Conservation (phyloP, 2,113 vertebrate species). For the Carassius carassius region DNA sequence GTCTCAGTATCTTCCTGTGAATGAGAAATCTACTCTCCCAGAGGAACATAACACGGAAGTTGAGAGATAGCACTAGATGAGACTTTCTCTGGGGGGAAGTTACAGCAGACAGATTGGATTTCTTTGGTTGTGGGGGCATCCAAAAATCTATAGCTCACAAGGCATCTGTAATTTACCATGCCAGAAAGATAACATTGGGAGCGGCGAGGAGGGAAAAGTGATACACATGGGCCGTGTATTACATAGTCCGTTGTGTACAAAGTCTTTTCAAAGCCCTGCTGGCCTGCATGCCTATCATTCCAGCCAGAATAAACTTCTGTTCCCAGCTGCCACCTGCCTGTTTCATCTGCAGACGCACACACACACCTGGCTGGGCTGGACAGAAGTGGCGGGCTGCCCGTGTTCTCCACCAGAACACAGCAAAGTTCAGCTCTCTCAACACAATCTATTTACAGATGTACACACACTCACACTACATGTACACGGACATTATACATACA, state of each 20-base stretch:
- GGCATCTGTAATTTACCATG: neutral
- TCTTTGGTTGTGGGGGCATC: conserved; percentile 19
- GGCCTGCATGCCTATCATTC: conserved; percentile 6
- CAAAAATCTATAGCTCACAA: conserved; percentile 18
- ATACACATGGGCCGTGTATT: neutral
- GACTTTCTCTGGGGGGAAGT: conserved; percentile 41
- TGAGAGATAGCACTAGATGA: conserved; percentile 1
- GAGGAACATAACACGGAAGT: neutral
- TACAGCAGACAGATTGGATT: conserved; percentile 46
- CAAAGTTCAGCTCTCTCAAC: conserved; percentile 49
- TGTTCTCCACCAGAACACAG: conserved; percentile 39
- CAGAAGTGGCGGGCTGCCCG: conserved; percentile 19
- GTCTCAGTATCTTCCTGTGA: conserved; percentile 33
- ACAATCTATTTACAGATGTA: conserved; percentile 44
- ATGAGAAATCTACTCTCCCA: conserved; percentile 32
- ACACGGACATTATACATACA: neutral
- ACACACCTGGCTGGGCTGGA: conserved; percentile 43
- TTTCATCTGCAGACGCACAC: neutral
- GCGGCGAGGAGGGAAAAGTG: neutral
- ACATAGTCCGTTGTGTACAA: neutral
- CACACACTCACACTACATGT: conserved; percentile 12
- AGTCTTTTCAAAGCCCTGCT: neutral
- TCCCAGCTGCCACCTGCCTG: conserved; percentile 35
- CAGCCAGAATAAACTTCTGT: conserved; percentile 39
- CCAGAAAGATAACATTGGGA: conserved; percentile 6